These are phyloP conservation scores for Drosophila paranaensis DNA, from an alignment of 2,888 invertebrate species.

Conservation along the genomic window DNA sequence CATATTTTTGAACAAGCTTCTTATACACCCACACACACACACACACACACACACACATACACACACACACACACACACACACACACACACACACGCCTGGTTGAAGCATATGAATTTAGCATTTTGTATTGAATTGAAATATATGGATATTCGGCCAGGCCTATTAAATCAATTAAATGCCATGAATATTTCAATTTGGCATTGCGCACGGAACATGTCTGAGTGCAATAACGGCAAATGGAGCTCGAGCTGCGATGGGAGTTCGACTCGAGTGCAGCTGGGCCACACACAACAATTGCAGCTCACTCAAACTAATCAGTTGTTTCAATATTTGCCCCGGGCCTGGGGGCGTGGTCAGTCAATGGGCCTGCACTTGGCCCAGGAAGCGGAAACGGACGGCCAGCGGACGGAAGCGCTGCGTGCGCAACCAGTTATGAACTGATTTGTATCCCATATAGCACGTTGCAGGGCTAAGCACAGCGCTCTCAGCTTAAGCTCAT, in stretches of 20 bases:
- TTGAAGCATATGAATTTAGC: conserved; percentile 17
- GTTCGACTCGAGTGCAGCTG: background rate
- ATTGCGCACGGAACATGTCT: conserved; percentile 19
- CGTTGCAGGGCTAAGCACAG: background rate
- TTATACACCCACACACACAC: conserved; percentile 2
- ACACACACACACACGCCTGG: background rate
- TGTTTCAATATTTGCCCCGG: conserved; percentile 71
- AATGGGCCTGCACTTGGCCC: conserved; percentile 7
- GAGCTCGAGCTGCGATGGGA: conserved; percentile 32
- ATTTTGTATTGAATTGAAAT: conserved; percentile 24
- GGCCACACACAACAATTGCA: conserved; percentile 34
- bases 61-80: background rate
- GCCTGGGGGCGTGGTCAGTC: conserved; percentile 4
- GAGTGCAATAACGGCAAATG: conserved; percentile 53
- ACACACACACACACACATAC: conserved; percentile 1
- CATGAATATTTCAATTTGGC: conserved; percentile 65
- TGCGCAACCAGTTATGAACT: conserved; percentile 56
- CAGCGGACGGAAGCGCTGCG: conserved; percentile 60
- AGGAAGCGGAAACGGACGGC: conserved; percentile 63
- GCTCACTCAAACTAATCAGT: conserved; percentile 74
- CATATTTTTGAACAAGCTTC: conserved; percentile 16
- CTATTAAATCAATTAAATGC: conserved; percentile 67
- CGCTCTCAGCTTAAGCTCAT: conserved; percentile 52
- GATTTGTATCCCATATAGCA: conserved; percentile 21
- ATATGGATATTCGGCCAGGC: conserved; percentile 22